Conservation (phyloP, 2,113 vertebrate species). For the Poeciliopsis prolifica region DNA sequence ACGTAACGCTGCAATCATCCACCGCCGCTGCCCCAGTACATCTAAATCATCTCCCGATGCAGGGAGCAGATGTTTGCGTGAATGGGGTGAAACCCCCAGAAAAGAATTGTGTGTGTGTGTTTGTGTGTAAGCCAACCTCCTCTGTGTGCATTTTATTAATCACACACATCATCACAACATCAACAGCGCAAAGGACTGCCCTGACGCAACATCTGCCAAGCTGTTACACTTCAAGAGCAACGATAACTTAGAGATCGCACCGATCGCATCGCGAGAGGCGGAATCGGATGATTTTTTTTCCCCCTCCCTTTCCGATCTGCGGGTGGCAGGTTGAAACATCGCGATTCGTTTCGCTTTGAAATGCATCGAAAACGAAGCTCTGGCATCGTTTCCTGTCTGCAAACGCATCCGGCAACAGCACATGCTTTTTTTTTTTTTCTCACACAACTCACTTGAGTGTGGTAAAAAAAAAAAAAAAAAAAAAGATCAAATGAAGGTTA, state of each 20-base stretch:
- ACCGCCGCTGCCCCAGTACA: constrained; percentile 37
- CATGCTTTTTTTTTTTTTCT: too few species aligned
- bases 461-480: not conserved
- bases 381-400: not conserved
- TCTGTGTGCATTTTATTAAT: constrained; percentile 72
- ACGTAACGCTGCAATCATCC: constrained; percentile 48
- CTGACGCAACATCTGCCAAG: not conserved
- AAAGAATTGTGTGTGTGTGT: not conserved
- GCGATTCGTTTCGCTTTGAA: too few species aligned
- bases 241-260: not conserved
- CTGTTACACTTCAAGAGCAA: not conserved
- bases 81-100: constrained; percentile 5
- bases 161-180: constrained; percentile 20
- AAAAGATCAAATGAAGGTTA: not conserved
- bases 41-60: constrained; percentile 37
- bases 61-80: constrained; percentile 3
- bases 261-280: not conserved
- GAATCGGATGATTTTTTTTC: not conserved
- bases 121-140: constrained; percentile 54
- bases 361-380: not conserved
- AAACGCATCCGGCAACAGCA: not conserved
- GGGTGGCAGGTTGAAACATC: too few species aligned
- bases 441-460: not conserved
- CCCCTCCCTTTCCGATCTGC: not conserved
- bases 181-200: not conserved